Evolutionary conservation across 1,140 invertebrate genomes (phyloP).

Genomic region (Drosophila chauvacae): DNA sequence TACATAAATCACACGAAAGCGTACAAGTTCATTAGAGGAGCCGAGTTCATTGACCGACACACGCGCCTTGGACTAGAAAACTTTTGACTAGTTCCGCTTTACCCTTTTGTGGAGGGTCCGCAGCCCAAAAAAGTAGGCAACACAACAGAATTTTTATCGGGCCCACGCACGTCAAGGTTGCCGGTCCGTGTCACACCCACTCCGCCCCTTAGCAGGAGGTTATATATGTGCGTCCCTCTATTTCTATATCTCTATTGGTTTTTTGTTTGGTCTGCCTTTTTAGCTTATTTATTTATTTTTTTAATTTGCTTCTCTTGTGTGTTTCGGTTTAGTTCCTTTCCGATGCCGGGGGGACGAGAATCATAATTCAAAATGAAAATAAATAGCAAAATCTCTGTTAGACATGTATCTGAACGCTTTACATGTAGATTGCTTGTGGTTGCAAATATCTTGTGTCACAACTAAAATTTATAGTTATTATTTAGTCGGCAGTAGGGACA

Average conservation of each 20-base stretch:
- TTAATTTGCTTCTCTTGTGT: slow-evolving; percentile 63
- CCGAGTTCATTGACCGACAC: slow-evolving; percentile 59
- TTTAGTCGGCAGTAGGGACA: slow-evolving; percentile 8
- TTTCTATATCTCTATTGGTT: slow-evolving; percentile 39
- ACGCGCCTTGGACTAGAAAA: slow-evolving; percentile 48
- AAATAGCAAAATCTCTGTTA: slow-evolving; percentile 54
- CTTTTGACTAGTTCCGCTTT: slow-evolving; percentile 34
- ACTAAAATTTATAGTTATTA: slow-evolving; percentile 63
- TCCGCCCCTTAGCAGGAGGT: slow-evolving; percentile 7
- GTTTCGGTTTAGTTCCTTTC: slow-evolving; percentile 26
- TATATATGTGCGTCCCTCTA: slow-evolving; percentile 39
- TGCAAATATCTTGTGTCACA: slow-evolving; percentile 55
- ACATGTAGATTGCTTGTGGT: slow-evolving; percentile 68
- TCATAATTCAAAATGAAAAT: slow-evolving; percentile 77
- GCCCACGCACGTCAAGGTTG: slow-evolving; percentile 61
- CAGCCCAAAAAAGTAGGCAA: slow-evolving; percentile 51
- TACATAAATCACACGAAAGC: slow-evolving; percentile 61
- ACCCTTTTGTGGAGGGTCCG: slow-evolving; percentile 51
- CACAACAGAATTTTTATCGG: slow-evolving; percentile 69
- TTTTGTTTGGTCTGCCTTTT: slow-evolving; percentile 47
- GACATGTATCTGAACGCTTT: slow-evolving; percentile 47
- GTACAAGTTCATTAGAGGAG: slow-evolving; percentile 35
- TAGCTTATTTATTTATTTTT: slow-evolving; percentile 55
- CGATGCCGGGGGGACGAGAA: slow-evolving; percentile 19
- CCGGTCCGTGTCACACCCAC: slow-evolving; percentile 28